Conservation (phyloP, 2,888 invertebrate species). For the Diloba caeruleocephala region DNA sequence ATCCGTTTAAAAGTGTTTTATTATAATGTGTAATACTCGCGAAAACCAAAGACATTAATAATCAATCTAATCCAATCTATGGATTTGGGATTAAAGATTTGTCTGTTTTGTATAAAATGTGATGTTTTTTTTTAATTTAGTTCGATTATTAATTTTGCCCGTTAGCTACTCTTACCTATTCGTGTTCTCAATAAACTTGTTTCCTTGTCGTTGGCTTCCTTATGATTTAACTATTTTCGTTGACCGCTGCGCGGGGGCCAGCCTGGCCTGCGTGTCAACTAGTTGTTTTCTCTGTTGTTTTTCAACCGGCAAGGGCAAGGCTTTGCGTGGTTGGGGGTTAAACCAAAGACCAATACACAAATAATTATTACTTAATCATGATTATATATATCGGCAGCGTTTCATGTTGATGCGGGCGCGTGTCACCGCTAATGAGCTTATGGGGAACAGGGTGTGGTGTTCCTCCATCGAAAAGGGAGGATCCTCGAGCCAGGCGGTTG, state of each 20-base stretch:
- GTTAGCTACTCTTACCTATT: not conserved
- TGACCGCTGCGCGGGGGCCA: conserved; percentile 5
- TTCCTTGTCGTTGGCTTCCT: not conserved
- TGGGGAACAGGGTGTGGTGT: no score
- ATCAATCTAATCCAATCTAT: no score
- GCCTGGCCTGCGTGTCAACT: conserved; percentile 26
- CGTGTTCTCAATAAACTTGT: not conserved
- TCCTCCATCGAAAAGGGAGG: no score
- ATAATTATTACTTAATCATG: conserved; percentile 12
- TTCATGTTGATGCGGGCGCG: conserved; percentile 24
- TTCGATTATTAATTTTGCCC: no score
- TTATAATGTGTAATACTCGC: no score
- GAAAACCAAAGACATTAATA: no score
- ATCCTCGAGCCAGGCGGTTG: no score
- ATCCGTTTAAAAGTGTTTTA: no score
- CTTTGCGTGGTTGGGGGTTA: conserved; percentile 26
- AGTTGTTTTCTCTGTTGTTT: conserved; percentile 17
- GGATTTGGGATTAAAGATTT: no score
- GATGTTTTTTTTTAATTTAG: no score
- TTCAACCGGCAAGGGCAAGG: conserved; percentile 23
- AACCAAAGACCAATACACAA: not conserved
- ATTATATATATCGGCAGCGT: not conserved
- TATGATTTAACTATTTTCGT: conserved; percentile 4
- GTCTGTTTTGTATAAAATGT: no score
- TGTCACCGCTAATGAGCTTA: conserved; percentile 48